Evolutionary conservation across 2,888 invertebrate genomes (phyloP), one percentile per base, ranked within the genome.

Genomic region (Orthosia cruda): DNA sequence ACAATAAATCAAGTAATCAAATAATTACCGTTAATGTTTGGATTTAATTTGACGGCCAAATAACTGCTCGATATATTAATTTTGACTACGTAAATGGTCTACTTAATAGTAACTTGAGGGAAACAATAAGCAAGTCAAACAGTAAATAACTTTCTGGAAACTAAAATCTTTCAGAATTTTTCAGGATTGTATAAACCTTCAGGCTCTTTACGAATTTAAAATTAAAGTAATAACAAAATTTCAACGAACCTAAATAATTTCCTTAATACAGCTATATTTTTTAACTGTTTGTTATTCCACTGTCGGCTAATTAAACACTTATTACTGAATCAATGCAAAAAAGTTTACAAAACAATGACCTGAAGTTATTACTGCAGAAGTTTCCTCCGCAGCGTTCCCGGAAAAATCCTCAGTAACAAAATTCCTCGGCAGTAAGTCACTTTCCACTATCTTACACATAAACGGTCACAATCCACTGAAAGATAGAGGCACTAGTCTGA

Each of bases 381-480:
- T 68, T 77, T 87, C 84, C 85, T 85, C 89, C 87, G 88, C 87
- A 88, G 91, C 92, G 92, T 92, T 92, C 92, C 91, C 90, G 83
- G 89, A 87, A 91, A 89, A 89, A 93, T 95, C 95, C 94, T 92
- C 86, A 73, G 88, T 89, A 89, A 89, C 81, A 92, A 95, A 91
- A 94, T 95, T 94, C 94, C 94, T 91, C 81, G 77, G 77, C 88
- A 80, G 85, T 86, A 91, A 94, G 91, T 94, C 95, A 94, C 95
- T 92, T 89, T 89, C 89, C 94, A 95, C 95, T 92, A 90, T 91
- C 89, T 86, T 88, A 89, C 94, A 94, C 95, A 93, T 90, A 93
- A 92, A 94, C 92, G 92, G 92, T 92, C 94, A 95, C 95, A 93
- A 95, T 93, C 92, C 95, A 94, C 94, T 90, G 89, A 88, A 87